Conservation (phyloP, 2,797 vertebrate genomes). For the Semaprochilodus insignis region DNA sequence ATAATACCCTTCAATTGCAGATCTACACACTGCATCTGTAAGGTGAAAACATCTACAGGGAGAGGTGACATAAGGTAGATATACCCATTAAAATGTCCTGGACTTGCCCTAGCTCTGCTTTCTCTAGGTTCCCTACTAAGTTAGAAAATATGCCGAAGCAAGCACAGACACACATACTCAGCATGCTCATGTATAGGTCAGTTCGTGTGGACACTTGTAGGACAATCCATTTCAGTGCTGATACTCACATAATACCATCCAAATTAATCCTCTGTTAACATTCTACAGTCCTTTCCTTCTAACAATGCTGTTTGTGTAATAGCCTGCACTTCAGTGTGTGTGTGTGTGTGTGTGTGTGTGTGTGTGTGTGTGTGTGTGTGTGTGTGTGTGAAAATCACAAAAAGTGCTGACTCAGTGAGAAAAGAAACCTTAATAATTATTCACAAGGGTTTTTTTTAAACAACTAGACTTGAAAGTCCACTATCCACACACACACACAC, state of each 20-base stretch:
- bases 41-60: no score
- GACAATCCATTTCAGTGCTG: not conserved
- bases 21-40: no score
- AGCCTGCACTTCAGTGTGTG: not conserved
- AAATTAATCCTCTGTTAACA: conserved; percentile 28
- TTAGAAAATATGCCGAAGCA: no score
- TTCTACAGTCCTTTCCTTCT: not conserved
- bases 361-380: conserved; percentile 9
- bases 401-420: conserved; percentile 48
- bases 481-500: conserved; percentile 4
- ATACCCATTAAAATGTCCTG: no score
- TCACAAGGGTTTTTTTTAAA: conserved; percentile 31
- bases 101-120: no score
- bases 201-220: not conserved
- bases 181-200: not conserved
- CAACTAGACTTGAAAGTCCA: conserved; percentile 10
- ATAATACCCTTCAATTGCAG: no score
- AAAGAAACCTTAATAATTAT: conserved; percentile 27
- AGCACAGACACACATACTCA: not conserved
- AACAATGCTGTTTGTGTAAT: conserved; percentile 1
- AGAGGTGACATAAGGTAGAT: no score
- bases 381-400: not conserved
- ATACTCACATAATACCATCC: not conserved
- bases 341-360: conserved; percentile 1
- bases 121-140: no score